These are phyloP conservation scores for Drosophila gunungcola DNA, from an alignment of 1,140 invertebrate genomes.

Conservation along the genomic window DNA sequence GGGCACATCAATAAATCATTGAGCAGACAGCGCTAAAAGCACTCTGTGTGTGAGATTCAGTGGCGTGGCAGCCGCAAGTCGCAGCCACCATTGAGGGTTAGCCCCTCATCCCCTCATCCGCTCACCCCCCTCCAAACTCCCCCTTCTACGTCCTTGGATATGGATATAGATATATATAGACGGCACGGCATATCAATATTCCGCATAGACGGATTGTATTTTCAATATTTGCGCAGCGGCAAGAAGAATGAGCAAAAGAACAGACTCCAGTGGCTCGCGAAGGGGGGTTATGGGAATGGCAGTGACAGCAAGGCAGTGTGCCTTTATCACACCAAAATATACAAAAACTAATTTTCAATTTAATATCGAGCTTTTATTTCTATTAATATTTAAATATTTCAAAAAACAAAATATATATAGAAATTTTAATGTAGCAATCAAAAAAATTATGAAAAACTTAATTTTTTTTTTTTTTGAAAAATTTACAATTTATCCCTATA, in stretches of 20 bases:
- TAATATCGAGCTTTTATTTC: neutral
- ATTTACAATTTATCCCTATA: too few species aligned
- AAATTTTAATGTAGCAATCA: too few species aligned
- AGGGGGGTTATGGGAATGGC: neutral
- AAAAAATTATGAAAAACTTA: too few species aligned
- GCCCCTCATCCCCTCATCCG: neutral
- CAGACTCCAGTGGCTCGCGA: conserved; percentile 29
- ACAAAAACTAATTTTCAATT: neutral
- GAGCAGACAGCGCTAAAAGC: conserved; percentile 80
- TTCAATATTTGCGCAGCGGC: conserved; percentile 81
- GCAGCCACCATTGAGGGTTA: conserved; percentile 10
- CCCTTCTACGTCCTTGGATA: conserved; percentile 7
- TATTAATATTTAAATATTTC: neutral
- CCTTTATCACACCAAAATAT: conserved; percentile 4
- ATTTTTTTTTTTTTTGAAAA: too few species aligned
- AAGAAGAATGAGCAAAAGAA: conserved; percentile 44
- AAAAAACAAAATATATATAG: neutral
- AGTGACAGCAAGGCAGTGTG: neutral
- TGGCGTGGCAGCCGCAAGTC: conserved; percentile 43
- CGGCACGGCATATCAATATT: conserved; percentile 76
- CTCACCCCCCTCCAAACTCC: neutral
- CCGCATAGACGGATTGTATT: conserved; percentile 82
- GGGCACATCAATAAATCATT: conserved; percentile 78
- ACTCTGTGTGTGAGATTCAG: conserved; percentile 39
- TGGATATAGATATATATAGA: conserved; percentile 54